A percentile compares a stretch with the other conserved stretches of the same genome.
These are phyloP conservation scores for Tetranychus cinnabarinus DNA, from an alignment of 1,140 invertebrate species.

Conservation along the genomic window DNA sequence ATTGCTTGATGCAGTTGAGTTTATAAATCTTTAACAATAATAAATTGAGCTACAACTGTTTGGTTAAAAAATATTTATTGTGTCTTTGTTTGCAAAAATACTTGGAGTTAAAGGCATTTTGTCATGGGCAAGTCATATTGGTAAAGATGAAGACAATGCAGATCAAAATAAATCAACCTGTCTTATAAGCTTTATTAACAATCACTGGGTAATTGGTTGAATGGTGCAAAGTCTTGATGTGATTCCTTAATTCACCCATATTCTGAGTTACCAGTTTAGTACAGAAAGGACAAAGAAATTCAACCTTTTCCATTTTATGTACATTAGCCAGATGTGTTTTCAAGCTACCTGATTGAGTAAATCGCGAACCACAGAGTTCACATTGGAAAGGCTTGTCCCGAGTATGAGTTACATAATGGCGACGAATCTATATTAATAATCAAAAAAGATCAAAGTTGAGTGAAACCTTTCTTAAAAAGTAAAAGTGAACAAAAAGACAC, in stretches of 20 bases:
- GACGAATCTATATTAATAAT: not conserved
- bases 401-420: conserved; percentile 2
- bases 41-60: too few species aligned
- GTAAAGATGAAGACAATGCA: too few species aligned
- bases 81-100: too few species aligned
- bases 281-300: not conserved
- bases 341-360: not conserved
- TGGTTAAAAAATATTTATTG: too few species aligned
- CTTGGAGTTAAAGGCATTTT: too few species aligned
- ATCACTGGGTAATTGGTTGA: not conserved
- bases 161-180: too few species aligned
- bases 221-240: not conserved
- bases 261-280: not conserved
- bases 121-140: too few species aligned
- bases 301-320: not conserved
- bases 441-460: too few species aligned
- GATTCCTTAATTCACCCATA: not conserved
- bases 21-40: too few species aligned
- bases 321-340: not conserved
- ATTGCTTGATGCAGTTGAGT: too few species aligned
- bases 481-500: too few species aligned
- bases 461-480: too few species aligned
- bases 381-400: conserved; percentile 2
- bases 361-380: conserved; percentile 1
- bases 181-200: not conserved